These are phyloP conservation scores for Amblyjoppa fuscipennis DNA, from an alignment of 2,888 invertebrate species.

Conservation along the genomic window DNA sequence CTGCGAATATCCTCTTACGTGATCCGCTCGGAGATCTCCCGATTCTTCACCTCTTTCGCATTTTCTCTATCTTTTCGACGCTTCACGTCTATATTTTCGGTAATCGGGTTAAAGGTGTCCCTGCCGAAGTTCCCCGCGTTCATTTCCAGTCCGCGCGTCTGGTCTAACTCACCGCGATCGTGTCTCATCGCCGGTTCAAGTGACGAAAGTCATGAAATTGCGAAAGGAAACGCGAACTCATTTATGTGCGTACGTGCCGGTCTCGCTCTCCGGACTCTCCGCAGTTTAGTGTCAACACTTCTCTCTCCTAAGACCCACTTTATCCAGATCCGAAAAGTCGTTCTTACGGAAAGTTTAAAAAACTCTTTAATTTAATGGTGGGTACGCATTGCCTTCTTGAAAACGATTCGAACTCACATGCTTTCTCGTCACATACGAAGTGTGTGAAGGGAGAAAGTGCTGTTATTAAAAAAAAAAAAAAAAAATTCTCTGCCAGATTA, in stretches of 20 bases:
- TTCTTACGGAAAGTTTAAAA: slow-evolving; percentile 1
- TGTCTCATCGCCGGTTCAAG: neutral
- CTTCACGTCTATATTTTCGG: slow-evolving; percentile 63
- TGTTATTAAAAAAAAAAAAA: no score
- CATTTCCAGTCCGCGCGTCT: slow-evolving; percentile 13
- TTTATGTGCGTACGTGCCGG: slow-evolving; percentile 52
- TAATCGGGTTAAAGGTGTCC: slow-evolving; percentile 68
- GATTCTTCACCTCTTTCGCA: slow-evolving; percentile 48
- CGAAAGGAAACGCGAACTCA: slow-evolving; percentile 54
- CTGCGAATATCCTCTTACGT: slow-evolving; percentile 67
- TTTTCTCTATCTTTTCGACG: slow-evolving; percentile 47
- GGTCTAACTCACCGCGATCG: slow-evolving; percentile 9
- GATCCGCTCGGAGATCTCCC: slow-evolving; percentile 61
- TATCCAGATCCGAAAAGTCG: slow-evolving; percentile 14
- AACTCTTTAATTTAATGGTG: neutral
- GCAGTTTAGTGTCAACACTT: slow-evolving; percentile 27
- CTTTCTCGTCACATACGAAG: no score
- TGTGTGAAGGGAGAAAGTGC: no score
- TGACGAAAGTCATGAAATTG: slow-evolving; percentile 37
- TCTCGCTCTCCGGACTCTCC: slow-evolving; percentile 22
- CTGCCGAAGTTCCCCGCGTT: slow-evolving; percentile 22
- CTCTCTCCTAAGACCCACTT: slow-evolving; percentile 7
- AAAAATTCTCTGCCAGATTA: no score
- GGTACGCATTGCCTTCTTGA: neutral
- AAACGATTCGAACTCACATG: neutral